phyloP scores from a whole-genome alignment of 1,140 invertebrate genomes.

The Cyrtorhinus lividipennis region DNA sequence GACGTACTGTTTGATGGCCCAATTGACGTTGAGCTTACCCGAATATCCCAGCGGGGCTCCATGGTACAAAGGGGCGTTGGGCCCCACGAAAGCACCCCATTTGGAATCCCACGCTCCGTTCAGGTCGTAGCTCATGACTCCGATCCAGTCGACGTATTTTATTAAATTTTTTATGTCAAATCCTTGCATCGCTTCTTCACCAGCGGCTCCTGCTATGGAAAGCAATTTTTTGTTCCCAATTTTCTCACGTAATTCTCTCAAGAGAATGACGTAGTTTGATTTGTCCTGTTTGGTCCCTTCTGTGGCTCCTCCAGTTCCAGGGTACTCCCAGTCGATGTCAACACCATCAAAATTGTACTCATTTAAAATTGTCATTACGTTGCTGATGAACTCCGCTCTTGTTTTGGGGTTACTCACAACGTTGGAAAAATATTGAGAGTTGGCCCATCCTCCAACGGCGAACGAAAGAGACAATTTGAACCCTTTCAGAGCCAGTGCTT shows the following conservation, averaged over 20 bases:
- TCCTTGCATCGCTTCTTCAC: slow-evolving; percentile 20
- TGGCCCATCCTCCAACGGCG: slow-evolving; percentile 37
- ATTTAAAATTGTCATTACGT: slow-evolving; percentile 38
- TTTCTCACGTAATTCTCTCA: slow-evolving; percentile 20
- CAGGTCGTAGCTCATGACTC: slow-evolving; percentile 24
- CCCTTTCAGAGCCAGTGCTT: slow-evolving; percentile 7
- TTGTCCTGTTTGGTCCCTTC: slow-evolving; percentile 22
- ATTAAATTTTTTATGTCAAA: slow-evolving; percentile 21
- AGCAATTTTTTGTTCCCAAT: slow-evolving; percentile 20
- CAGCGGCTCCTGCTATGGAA: slow-evolving; percentile 22
- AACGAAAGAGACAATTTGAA: slow-evolving; percentile 37
- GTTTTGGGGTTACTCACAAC: slow-evolving; percentile 34
- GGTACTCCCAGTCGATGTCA: slow-evolving; percentile 46
- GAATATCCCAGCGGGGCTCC: slow-evolving; percentile 21
- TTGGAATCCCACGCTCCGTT: slow-evolving; percentile 23
- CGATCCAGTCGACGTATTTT: slow-evolving; percentile 21
- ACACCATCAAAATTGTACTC: slow-evolving; percentile 43
- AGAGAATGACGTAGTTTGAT: slow-evolving; percentile 22
- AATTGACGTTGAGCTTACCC: slow-evolving; percentile 22
- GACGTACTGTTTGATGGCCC: slow-evolving; percentile 23
- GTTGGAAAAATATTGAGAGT: slow-evolving; percentile 34
- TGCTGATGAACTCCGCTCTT: slow-evolving; percentile 40
- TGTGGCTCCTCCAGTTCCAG: slow-evolving; percentile 29
- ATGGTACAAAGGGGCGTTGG: slow-evolving; percentile 19
- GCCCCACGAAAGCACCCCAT: slow-evolving; percentile 24